Evolutionary conservation across 2,113 vertebrate species (phyloP), one percentile per base, ranked within the genome.

Genomic region (Esox niger): DNA sequence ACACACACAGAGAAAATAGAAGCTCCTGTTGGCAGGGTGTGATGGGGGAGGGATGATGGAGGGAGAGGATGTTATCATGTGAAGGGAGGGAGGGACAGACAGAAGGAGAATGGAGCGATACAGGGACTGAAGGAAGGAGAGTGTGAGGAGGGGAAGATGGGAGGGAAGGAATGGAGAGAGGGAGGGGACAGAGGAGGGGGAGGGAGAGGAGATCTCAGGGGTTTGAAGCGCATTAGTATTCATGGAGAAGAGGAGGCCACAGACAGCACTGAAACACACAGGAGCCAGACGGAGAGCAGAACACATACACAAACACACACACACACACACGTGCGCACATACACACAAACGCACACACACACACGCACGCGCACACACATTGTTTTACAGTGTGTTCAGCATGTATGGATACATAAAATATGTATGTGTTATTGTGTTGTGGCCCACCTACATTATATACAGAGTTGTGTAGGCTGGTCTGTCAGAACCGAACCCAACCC

Each of bases 221-320:
- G 88, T 86, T 89, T 89, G 88, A 88, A 86, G 83, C 88, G 76
- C 88, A 89, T 89, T 89, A 89, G 88, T 89, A 89, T 89, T 89
- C 88, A 89, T 89, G 81, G 81, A 79, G 86, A 89, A 89, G 88
- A 89, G 83, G 88, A 88, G 88, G 84, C 88, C 88, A 87, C 88
- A 89, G 88, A 89, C 88, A 88, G 88, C 84, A 86, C 85, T 82
- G 86, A 87, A 87, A 83, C 86, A 83, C 86, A 86, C 80, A 82
- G 86, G 87, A 43, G 38, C 83, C 80, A 86, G 87, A 88, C 83
- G 82, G 74, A 76, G 82, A 84, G 77, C 82, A 83, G 68, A 80
- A 82, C 63, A 81, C 74, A 73, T 79, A 77, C 76, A 79, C 70
- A 76, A 73, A 59, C 56, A 72, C 55, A 70, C 26, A 32, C 47